Evolutionary conservation across 2,888 invertebrate species (phyloP), one percentile per base, ranked within the genome.

Genomic region (Byasa hedistus): DNA sequence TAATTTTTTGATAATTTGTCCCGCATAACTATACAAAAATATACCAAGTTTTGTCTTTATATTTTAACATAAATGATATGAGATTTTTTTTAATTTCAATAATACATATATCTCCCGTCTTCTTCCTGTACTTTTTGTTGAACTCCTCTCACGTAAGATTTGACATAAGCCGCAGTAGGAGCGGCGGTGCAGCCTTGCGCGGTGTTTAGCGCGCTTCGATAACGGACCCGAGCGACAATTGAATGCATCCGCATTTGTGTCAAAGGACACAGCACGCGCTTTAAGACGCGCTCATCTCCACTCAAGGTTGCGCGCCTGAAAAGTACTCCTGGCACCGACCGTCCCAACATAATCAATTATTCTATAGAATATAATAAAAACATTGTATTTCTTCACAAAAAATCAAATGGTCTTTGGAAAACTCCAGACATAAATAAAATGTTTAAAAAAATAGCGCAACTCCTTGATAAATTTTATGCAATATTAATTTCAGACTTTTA

Each of bases 231-330:
- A 79, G 80, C 80, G 79, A 75, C 89, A 91, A 91, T 91, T 91
- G 91, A 84, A 73, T 81, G 84, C 89, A 91, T 91, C 91, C 91
- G 91, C 89, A 90, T 89, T 91, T 90, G 83, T 84, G 81, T 82
- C 83, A 88, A 86, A 89, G 87, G 89, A 88, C 90, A 82, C 81
- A 86, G 86, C 88, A 85, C 85, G 85, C 85, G 87, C 82, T 86
- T 76, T 78, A 88, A 90, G 88, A 88, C 85, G 83, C 77, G 82
- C 80, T 87, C 83, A 87, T 88, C 86, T 83, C 79, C 73, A 75
- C 70, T 81, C 89, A 90, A 90, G 90, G 90, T 89, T 88, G 85
- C 75, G 74, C 52, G 66, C 36, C 66, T 62, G 69, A 72, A 71
- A 69, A 70, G 56, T 63, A 69, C 66, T 61, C 52, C 57, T 36